Evolutionary conservation across 2,797 vertebrate species (phyloP), one percentile per base, ranked within the genome.

Genomic region (Cryptoblepharus egeriae): DNA sequence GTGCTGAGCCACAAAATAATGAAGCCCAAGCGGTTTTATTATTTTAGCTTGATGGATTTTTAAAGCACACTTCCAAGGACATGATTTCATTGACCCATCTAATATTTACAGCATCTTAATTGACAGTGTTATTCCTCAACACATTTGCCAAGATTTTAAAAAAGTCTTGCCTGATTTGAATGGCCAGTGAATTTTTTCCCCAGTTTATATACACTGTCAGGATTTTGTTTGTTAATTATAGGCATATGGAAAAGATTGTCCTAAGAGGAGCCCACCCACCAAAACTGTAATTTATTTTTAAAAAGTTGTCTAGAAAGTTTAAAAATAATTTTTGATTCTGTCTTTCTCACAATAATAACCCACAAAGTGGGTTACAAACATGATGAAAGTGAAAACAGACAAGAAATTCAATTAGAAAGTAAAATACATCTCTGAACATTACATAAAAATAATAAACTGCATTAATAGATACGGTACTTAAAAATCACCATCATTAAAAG

Each of bases 161-260:
- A n/a, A 65, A 37, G 85, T 71, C 87, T 90, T 91, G 89, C 89
- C 92, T 90, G 87, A 92, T 91, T 92, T 91, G 90, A 90, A 80
- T 74, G 83, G 90, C 88, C 90, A 89, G 86, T 91, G 90, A 90
- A 86, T 90, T 92, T 89, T 4, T 24, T 15, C 78, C 82, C 80
- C 72, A 93, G 55, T 90, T 88, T 84, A 85, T 83, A 83, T 89
- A 88, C 75, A 60, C 88, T 88, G 88, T 79, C 86, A 82, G 86
- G 89, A 75, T 89, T 94, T 95, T 92, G 92, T 93, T 94, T 82
- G 84, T 80, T 75, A 88, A 61, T 81, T 77, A 91, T 91, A 89
- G 90, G 91, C 93, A 72, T 90, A 85, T 75, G 79, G 91, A 89
- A 90, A 92, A 92, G 92, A 92, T 91, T 92, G 82, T 90, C 87